Base-by-base conservation (phyloP, 2,888 invertebrate genomes). In the Neria commutata region DNA sequence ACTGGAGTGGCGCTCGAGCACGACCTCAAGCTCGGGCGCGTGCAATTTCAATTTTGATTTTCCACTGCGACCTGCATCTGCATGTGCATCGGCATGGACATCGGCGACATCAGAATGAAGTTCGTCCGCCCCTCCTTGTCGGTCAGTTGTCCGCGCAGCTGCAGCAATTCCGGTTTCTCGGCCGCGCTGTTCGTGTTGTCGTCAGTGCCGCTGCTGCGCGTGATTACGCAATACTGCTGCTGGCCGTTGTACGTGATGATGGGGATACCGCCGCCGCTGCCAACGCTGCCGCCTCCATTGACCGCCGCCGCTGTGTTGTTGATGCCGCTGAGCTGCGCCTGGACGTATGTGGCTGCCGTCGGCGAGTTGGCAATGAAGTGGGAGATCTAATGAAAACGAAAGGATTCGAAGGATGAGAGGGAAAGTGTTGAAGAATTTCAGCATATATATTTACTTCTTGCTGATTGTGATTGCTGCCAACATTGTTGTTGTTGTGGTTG, bases 391-490 rank as follows among this genome's bases (percentile, higher is more conserved):
- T 49, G 26, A 49, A 55, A 66, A 67, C 67, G 61, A 66, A 63
- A 59, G 53, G 62, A 64, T 56, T 55, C 51, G 61, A 49, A 56
- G 4, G 48, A 29, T 19, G 49, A 54, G 53, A 64, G 53, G 58
- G 58, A 63, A 64, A 61, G 68, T 66, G 66, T 70, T 58, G 64
- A 70, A 69, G n/a, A 75, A 70, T 66, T 65, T 75, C n/a, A n/a
- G n/a, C n/a, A n/a, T n/a, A n/a, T n/a, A n/a, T n/a, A 74, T 69
- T 76, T 77, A 76, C 77, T 75, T 77, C 76, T 65, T 75, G 77
- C 66, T 73, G 72, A 62, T 69, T 73, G 53, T 63, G 72, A 56
- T 55, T 61, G 25, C 51, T 66, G 65, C 47, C 61, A 61, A 46
- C 66, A 64, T 49, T 63, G 56, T 11, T 65, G 48, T 24, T 57